These are phyloP conservation scores for Pristionchus entomophagus DNA, from an alignment of 2,888 invertebrate genomes.

Conservation along the genomic window DNA sequence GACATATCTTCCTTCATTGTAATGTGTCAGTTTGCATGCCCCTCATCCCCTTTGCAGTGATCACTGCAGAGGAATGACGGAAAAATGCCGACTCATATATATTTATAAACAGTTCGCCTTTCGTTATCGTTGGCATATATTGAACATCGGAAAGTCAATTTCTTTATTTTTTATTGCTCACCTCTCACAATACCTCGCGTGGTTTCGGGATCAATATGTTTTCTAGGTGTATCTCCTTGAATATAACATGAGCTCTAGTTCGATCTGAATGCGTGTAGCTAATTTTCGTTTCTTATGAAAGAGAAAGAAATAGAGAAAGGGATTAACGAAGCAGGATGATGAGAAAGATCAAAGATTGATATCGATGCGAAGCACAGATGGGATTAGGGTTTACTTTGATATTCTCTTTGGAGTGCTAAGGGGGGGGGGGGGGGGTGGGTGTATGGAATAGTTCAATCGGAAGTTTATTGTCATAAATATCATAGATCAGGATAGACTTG, in stretches of 20 bases:
- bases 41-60: neutral
- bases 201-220: too few relatives aligned
- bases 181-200: too few relatives aligned
- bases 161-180: too few relatives aligned
- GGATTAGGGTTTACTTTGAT: too few relatives aligned
- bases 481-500: neutral
- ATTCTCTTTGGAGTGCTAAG: too few relatives aligned
- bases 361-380: neutral
- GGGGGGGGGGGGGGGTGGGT: too few relatives aligned
- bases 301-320: conserved; percentile 69
- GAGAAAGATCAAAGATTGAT: neutral
- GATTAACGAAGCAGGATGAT: conserved; percentile 50
- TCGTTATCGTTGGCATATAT: too few relatives aligned
- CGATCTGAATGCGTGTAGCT: conserved; percentile 73
- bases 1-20: conserved; percentile 57
- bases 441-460: too few relatives aligned
- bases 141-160: too few relatives aligned
- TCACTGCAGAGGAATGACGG: neutral
- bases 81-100: too few relatives aligned
- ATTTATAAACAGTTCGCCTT: too few relatives aligned
- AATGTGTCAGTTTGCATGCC: conserved; percentile 52
- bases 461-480: too few relatives aligned
- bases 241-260: neutral
- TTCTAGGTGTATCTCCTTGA: neutral
- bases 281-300: conserved; percentile 76